phyloP scores from a whole-genome alignment of 1,140 invertebrate genomes.

The Orchestia grillus region DNA sequence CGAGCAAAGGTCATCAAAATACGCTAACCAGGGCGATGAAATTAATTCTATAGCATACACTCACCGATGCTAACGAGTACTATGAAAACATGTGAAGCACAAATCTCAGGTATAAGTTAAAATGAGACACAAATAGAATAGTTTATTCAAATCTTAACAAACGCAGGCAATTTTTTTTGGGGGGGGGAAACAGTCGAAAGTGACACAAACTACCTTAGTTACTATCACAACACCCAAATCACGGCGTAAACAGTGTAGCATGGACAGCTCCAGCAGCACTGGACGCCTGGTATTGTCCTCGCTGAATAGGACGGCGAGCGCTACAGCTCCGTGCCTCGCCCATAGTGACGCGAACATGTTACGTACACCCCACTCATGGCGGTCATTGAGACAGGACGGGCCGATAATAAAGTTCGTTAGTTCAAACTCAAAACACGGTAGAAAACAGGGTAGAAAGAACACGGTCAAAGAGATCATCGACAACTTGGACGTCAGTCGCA shows the following conservation, averaged over 20 bases:
- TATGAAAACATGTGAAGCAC: too few relatives aligned
- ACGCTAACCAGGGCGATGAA: neutral
- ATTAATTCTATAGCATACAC: too few relatives aligned
- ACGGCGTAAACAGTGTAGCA: neutral
- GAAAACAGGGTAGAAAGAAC: neutral
- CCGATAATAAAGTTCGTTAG: neutral
- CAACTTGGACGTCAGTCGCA: neutral
- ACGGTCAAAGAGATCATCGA: neutral
- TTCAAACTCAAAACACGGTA: neutral
- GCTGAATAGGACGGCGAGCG: too few relatives aligned
- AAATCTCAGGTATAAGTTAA: neutral
- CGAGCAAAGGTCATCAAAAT: neutral
- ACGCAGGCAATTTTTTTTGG: neutral
- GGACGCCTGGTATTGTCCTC: neutral
- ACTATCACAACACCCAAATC: neutral
- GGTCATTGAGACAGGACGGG: neutral
- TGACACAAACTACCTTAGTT: neutral
- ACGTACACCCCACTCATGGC: neutral
- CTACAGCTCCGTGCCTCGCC: too few relatives aligned
- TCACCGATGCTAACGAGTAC: too few relatives aligned
- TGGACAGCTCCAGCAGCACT: neutral
- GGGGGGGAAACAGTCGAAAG: neutral
- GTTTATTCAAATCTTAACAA: neutral
- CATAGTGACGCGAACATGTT: neutral
- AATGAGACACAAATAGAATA: neutral